Evolutionary conservation across 2,888 invertebrate genomes (phyloP), one percentile per base, ranked within the genome.

Genomic region (Mamestra brassicae): DNA sequence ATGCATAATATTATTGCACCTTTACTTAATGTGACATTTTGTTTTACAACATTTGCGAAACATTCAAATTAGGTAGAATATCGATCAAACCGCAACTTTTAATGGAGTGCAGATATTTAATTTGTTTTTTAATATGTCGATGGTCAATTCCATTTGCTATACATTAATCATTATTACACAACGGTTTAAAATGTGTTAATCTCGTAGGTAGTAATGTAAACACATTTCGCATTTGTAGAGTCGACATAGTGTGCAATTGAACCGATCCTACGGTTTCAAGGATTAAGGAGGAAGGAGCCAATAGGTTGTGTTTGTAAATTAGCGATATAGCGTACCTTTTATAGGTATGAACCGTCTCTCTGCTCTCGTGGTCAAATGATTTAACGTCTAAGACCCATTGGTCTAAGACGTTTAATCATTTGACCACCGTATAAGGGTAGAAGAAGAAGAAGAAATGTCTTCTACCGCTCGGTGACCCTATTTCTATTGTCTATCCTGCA

Each of bases 61-160:
- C 42, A 73, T 73, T 57, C 26, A 75, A 84, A 80, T 80, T 55
- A 80, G 4, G 4, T 38, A 62, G 17, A 36, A 69, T 67, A 57
- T 70, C 34, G 52, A 62, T 69, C 36, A 58, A 70, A n/a, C 62
- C 60, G 76, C 63, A 84, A 84, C 57, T 42, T 74, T 69, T 66
- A 83, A 82, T 64, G 34, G 55, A 38, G 13, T 62, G 61, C 70
- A 50, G 64, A 71, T 61, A 72, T 64, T 54, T 26, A 54, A 54
- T 76, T 55, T 65, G 47, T 17, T 60, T 64, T 80, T 55, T 61
- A 50, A 34, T 55, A 61, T 81, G 17, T 62, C 11, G 76, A 55
- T 81, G 66, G 67, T 55, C 4, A 54, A 61, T 73, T 80, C 26
- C n/a, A 74, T 42, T 74, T 74, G 54, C 5, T 11, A 80, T 50